Conservation (phyloP, 2,113 vertebrate species). For the Xenopus tropicalis region DNA sequence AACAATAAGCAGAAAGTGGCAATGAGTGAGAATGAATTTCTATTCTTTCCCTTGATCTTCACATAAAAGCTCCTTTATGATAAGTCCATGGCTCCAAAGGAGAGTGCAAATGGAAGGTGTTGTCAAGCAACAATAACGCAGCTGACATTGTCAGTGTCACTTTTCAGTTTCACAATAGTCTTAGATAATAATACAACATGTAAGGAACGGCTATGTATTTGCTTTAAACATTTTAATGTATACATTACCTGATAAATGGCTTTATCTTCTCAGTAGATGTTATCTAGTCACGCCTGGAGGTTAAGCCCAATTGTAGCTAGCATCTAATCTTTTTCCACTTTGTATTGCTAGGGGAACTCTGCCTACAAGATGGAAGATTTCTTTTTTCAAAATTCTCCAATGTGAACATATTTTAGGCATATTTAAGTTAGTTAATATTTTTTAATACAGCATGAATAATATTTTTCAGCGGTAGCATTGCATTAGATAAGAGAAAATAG, state of each 20-base stretch:
- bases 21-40: too few relatives aligned
- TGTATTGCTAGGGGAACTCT: neutral
- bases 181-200: neutral
- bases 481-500: too few relatives aligned
- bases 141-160: neutral
- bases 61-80: neutral
- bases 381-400: too few relatives aligned
- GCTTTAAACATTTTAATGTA: neutral
- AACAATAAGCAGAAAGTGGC: too few relatives aligned
- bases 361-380: neutral
- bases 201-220: neutral
- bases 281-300: neutral
- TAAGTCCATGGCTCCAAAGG: too few relatives aligned
- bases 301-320: neutral
- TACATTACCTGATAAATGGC: conserved; percentile 2
- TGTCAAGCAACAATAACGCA: neutral
- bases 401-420: too few relatives aligned
- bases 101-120: too few relatives aligned
- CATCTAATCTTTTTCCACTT: conserved; percentile 3
- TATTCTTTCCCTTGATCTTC: too few relatives aligned
- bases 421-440: too few relatives aligned
- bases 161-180: neutral
- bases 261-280: conserved; percentile 1
- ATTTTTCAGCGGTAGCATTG: too few relatives aligned
- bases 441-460: too few relatives aligned